Evolutionary conservation across 2,113 vertebrate genomes (phyloP), one percentile per base, ranked within the genome.

Genomic region (Puma concolor): DNA sequence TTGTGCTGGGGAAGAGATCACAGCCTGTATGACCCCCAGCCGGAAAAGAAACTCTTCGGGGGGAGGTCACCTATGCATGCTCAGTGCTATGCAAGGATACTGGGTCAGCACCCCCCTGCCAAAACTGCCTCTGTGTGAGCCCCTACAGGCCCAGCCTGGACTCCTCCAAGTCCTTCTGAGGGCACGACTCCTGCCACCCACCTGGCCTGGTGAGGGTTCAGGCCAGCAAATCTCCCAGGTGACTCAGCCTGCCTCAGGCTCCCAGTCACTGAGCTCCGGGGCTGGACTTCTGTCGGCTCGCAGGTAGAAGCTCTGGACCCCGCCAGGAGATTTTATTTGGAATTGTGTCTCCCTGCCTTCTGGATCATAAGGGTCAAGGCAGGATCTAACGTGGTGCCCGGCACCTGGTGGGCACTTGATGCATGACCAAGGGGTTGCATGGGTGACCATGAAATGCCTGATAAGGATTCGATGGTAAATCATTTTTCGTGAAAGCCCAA

Each of bases 361-460:
- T 7, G 4, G 23, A 14, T 38, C 60, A 3, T 36, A 25, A 38
- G 71, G n/a, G 38, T 76, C 48, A 69, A 85, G 82, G 77, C 74
- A 33, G 54, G 57, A 50, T 67, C n/a, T 16, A 27, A 48, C 60
- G 0, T 21, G 16, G 13, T 48, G 54, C 76, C 84, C 27, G 57
- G 57, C 4, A 19, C 44, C 23, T 16, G 19, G 41, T 9, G 29
- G 19, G 29, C n/a, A 29, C 36, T 41, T 21, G 54, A 4, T 52
- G 10, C 7, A 1, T 0, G 19, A 19, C n/a, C 16, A 0, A 3
- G 41, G 54, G 69, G 9, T 25, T 21, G 36, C 1, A 13, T 25
- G 23, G 2, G 10, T 63, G 50, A 31, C 71, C 36, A 4, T 7
- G 38, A n/a, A 41, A 33, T 14, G 14, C 76, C 60, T 81, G 14